Base-by-base conservation (phyloP, 2,888 invertebrate genomes). In the Lithophane socia region DNA sequence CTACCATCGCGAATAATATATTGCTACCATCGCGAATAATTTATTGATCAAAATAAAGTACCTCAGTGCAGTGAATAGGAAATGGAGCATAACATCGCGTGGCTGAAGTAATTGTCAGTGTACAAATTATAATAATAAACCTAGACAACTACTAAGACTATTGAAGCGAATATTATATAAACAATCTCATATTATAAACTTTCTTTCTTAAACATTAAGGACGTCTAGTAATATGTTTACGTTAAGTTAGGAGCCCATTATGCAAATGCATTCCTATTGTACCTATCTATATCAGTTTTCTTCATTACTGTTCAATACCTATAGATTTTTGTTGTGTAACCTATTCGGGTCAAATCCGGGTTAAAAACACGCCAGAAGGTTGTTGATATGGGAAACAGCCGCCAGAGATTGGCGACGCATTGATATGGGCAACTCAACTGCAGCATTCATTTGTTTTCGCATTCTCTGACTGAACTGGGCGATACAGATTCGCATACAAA, bases 281-380 rank as follows among this genome's bases (percentile, higher is more conserved):
- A 73, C 13, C 9, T 24, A 1, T 21, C 61, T 21, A 63, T 49
- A 24, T 16, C 0, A 29, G 21, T 74, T 54, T 60, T 60, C 10
- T 42, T 52, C 18, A 58, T 58, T 9, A 42, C 24, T 52, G 42
- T 44, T 44, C 29, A 44, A 60, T 49, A 13, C 0, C 0, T 8
- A 1, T 66, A 42, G 0, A 58, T n/a, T 21, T 52, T 60, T 12
- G 47, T 37, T 42, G 2, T 49, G n/a, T 24, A 44, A 49, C 18
- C 0, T 70, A 68, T 61, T 24, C 42, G 65, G 52, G 24, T 70
- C 29, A 83, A 63, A 73, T 86, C 86, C 86, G 84, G 79, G 61
- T 83, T 83, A 86, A 75, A 58, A 68, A 58, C 37, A n/a, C 65
- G 60, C 67, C 71, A 65, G 72, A 77, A 70, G 29, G 21, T 52